These are phyloP conservation scores for Myotis daubentonii DNA, from an alignment of 2,797 vertebrate genomes.

Conservation along the genomic window DNA sequence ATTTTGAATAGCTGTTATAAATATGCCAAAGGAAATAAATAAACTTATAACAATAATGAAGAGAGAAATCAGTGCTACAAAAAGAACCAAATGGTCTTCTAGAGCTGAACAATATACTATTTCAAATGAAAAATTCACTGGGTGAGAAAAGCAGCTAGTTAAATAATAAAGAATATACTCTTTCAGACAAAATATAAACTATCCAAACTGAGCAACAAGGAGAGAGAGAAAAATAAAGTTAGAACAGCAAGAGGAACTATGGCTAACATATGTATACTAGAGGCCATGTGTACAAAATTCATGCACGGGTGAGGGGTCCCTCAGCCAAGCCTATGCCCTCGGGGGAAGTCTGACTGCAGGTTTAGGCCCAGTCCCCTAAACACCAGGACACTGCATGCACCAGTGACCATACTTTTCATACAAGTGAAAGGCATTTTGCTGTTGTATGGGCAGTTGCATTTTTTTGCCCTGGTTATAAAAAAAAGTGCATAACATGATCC, in stretches of 20 bases:
- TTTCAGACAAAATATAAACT: background rate
- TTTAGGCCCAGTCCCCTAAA: no score
- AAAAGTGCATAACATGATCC: no score
- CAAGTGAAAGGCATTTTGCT: no score
- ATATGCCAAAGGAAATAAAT: background rate
- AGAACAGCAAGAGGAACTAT: background rate
- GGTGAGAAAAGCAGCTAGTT: background rate
- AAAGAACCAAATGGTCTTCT: background rate
- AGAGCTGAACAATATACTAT: background rate
- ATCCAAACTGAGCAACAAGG: background rate
- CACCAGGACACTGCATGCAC: no score
- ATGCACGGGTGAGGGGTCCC: no score
- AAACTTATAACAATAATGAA: background rate
- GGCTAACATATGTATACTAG: background rate
- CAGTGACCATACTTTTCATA: no score
- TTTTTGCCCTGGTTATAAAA: no score
- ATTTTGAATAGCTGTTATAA: slow-evolving; percentile 1
- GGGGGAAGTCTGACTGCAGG: no score
- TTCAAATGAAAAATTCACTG: background rate
- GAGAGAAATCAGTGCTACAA: background rate
- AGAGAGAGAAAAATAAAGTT: background rate
- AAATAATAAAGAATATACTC: background rate
- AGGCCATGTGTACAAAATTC: no score
- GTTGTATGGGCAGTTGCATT: no score
- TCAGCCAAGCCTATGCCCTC: no score